Evolutionary conservation across 2,888 invertebrate genomes (phyloP).

Genomic region (Lepidochitona cinerea): DNA sequence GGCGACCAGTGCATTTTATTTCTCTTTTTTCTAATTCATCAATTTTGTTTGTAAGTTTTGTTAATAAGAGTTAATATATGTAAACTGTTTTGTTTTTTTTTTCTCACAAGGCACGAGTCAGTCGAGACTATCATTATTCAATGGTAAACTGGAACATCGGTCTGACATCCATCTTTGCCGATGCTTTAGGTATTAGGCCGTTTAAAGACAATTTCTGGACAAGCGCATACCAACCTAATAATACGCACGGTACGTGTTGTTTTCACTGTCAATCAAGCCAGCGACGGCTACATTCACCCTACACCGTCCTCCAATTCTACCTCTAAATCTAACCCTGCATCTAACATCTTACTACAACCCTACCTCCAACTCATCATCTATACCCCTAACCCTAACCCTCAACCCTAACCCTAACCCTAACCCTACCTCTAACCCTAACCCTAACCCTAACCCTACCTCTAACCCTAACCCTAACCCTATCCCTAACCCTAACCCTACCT

Average conservation of each 20-base stretch:
- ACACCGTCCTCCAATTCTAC: neutral
- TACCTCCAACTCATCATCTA: no score
- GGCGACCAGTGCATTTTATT: no score
- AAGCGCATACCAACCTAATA: slow-evolving; percentile 47
- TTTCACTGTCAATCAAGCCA: neutral
- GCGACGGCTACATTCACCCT: neutral
- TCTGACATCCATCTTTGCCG: slow-evolving; percentile 52
- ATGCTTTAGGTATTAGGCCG: slow-evolving; percentile 52
- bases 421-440: no score
- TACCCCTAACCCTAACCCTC: no score
- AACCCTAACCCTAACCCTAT: no score
- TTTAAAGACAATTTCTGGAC: slow-evolving; percentile 65
- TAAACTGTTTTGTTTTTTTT: neutral
- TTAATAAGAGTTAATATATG: neutral
- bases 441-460: no score
- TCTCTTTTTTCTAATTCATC: no score
- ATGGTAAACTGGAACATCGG: slow-evolving; percentile 55
- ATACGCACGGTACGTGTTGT: slow-evolving; percentile 38
- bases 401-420: no score
- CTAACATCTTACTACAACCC: no score
- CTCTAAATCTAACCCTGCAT: neutral
- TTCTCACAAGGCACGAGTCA: slow-evolving; percentile 47
- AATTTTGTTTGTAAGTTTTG: neutral
- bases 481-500: no score
- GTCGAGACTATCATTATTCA: slow-evolving; percentile 48